Evolutionary conservation across 2,797 vertebrate genomes (phyloP), one percentile per base, ranked within the genome.

Genomic region (Eleutherodactylus coqui): DNA sequence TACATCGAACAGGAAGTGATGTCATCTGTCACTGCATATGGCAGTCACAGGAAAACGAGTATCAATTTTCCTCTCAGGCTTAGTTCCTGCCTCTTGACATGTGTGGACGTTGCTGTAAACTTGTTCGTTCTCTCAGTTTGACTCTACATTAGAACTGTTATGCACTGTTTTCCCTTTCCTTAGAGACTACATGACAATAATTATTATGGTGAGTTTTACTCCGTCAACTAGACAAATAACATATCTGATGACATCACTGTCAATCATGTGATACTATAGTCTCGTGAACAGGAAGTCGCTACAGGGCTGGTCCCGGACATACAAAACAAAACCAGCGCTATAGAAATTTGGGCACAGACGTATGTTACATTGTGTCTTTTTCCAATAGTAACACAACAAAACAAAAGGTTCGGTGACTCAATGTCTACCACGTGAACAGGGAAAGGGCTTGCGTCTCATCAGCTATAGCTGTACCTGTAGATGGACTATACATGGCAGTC

Each of bases 21-120:
- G 76, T 84, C 76, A 84, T 36, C 24, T 41, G 27, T 70, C 55
- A 64, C 10, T 84, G 82, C 86, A 84, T 43, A 87, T 84, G 75
- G 82, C 53, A 87, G 60, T 55, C 67, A 67, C 86, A 87, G 86
- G 86, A 87, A 83, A 87, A n/a, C 76, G 80, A 79, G 55, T 51
- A 72, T 87, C 60, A 62, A 60, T 72, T 86, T 49, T 79, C 80
- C 62, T 69, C 75, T 78, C 27, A 34, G 79, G 47, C 47, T 38
- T 43, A 67, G 85, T 83, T 87, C 80, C 85, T 87, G 62, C 49
- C 73, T 72, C n/a, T 77, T 87, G 72, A 77, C 47, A 79, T 27
- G 62, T 78, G 24, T 75, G 41, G 55, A 10, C 36, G 8, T 49
- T 79, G 80, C 64, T 79, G 75, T 79, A 79, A 29, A 62, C 24